Evolutionary conservation across 1,140 invertebrate genomes (phyloP).

Genomic region (Brachionus koreanus): DNA sequence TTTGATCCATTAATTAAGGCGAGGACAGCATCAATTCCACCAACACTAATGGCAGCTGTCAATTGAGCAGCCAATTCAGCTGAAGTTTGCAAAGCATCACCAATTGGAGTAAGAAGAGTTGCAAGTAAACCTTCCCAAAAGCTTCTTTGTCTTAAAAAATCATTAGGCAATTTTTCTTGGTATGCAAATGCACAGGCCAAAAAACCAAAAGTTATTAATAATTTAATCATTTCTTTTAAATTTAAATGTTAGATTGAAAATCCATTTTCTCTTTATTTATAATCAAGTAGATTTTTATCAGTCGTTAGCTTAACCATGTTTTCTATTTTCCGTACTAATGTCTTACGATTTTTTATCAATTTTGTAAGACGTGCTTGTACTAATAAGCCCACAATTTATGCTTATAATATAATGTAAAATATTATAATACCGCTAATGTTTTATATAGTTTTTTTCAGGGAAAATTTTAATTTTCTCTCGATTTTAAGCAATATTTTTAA

Average conservation of each 20-base stretch:
- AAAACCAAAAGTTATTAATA: neutral
- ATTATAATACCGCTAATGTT: too few species aligned
- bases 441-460: too few species aligned
- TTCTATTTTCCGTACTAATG: neutral
- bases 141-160: neutral
- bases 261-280: neutral
- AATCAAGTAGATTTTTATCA: neutral
- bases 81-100: neutral
- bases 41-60: neutral
- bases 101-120: neutral
- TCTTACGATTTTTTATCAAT: neutral
- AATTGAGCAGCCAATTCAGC: constrained; percentile 21
- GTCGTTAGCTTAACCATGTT: neutral
- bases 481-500: too few species aligned
- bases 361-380: neutral
- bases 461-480: too few species aligned
- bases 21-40: neutral
- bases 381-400: too few species aligned
- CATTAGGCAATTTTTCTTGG: neutral
- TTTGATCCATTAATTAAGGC: constrained; percentile 1
- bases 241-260: neutral
- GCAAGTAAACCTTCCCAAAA: constrained; percentile 9
- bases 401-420: too few species aligned
- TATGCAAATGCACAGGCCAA: neutral
- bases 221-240: neutral